Percentiles rank a stretch among this genome's conserved stretches.
Conservation (phyloP, 2,888 invertebrate species). For the Heliconius aoede region DNA sequence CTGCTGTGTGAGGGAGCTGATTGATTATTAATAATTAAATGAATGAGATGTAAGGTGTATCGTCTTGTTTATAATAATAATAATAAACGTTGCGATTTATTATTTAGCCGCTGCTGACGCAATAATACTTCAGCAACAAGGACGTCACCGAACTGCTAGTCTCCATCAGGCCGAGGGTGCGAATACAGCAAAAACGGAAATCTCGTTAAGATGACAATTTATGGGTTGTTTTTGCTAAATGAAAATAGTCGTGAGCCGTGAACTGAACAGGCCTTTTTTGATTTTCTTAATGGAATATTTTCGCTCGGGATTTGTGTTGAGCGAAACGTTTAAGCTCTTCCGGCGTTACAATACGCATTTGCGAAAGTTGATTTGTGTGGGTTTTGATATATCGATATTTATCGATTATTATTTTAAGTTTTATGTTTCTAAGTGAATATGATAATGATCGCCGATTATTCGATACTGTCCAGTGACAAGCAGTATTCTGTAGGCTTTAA, state of each 20-base stretch:
- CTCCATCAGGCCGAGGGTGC: conserved; percentile 68
- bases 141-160: conserved; percentile 58
- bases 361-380: conserved; percentile 4
- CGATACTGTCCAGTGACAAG: neutral
- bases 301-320: conserved; percentile 80
- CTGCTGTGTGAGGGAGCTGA: no score
- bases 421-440: neutral
- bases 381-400: neutral
- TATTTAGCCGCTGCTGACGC: conserved; percentile 56
- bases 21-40: neutral
- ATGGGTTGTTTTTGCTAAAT: conserved; percentile 84
- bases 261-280: conserved; percentile 81
- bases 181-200: conserved; percentile 82
- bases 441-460: neutral
- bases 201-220: conserved; percentile 84
- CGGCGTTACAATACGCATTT: conserved; percentile 47
- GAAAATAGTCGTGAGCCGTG: conserved; percentile 81
- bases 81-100: conserved; percentile 13
- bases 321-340: conserved; percentile 73
- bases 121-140: conserved; percentile 59
- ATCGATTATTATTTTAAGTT: neutral
- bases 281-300: conserved; percentile 84
- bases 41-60: conserved; percentile 10
- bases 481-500: neutral
- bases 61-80: neutral